Percentiles rank a stretch among this genome's conserved stretches.
phyloP scores from a whole-genome alignment of 2,888 invertebrate genomes.

The Silvanus unidentatus region DNA sequence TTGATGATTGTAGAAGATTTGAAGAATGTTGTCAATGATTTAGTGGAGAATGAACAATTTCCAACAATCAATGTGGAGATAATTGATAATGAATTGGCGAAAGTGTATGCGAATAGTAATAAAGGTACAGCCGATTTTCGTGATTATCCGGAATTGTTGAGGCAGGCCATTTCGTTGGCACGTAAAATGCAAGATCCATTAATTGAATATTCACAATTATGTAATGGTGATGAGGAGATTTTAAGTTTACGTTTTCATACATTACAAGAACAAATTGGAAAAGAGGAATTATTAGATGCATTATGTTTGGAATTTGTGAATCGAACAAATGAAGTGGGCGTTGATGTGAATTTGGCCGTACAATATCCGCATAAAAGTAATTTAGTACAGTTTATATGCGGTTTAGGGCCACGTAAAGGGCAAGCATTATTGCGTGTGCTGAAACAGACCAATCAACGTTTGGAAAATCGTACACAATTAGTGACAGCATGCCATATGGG shows the following conservation, averaged over 20 bases:
- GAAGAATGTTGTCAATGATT: constrained; percentile 63
- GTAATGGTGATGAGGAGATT: constrained; percentile 94
- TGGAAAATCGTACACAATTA: constrained; percentile 92
- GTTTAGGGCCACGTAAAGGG: constrained; percentile 92
- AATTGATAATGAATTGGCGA: constrained; percentile 88
- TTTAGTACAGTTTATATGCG: constrained; percentile 93
- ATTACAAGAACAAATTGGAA: constrained; percentile 71
- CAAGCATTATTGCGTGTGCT: constrained; percentile 78
- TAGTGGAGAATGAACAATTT: constrained; percentile 80
- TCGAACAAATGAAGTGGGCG: constrained; percentile 95
- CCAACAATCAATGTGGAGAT: constrained; percentile 84
- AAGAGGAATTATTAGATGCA: constrained; percentile 81
- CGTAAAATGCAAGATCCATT: constrained; percentile 92
- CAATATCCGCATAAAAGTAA: constrained; percentile 82
- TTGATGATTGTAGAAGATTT: constrained; percentile 74
- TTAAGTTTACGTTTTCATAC: constrained; percentile 89
- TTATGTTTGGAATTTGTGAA: constrained; percentile 89
- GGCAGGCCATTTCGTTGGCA: constrained; percentile 91
- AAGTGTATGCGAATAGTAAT: constrained; percentile 86
- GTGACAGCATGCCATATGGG: constrained; percentile 97
- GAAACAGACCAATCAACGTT: constrained; percentile 83
- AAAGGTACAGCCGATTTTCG: constrained; percentile 82
- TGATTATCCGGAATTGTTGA: constrained; percentile 84
- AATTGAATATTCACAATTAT: constrained; percentile 92
- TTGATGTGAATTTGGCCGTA: constrained; percentile 92